Evolutionary conservation across 2,888 invertebrate genomes (phyloP).

Genomic region (Eledona agricola): DNA sequence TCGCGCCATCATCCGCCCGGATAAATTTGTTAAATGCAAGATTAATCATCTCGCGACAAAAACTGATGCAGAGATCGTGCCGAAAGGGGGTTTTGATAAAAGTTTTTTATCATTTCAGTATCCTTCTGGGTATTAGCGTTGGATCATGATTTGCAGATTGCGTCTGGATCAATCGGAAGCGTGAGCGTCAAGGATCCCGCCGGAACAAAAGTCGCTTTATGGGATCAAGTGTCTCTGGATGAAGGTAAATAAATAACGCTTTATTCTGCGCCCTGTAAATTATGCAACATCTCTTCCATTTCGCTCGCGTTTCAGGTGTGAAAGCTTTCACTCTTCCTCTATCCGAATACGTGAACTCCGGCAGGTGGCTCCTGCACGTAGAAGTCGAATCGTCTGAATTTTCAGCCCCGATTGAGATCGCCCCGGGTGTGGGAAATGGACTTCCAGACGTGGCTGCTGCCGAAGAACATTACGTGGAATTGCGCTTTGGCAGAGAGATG

Average conservation of each 20-base stretch:
- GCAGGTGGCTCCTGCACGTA: conserved; percentile 69
- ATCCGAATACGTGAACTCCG: conserved; percentile 67
- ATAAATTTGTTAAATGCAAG: conserved; percentile 11
- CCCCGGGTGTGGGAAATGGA: conserved; percentile 60
- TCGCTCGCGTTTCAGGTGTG: conserved; percentile 65
- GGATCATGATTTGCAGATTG: conserved; percentile 70
- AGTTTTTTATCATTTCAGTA: conserved; percentile 63
- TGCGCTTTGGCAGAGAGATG: conserved; percentile 73
- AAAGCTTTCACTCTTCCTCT: conserved; percentile 67
- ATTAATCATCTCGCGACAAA: conserved; percentile 14
- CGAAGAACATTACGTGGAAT: conserved; percentile 73
- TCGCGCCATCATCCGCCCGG: neutral
- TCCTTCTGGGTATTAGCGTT: conserved; percentile 73
- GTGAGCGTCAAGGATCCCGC: conserved; percentile 71
- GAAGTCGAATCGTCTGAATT: conserved; percentile 67
- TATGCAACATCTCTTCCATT: too few relatives aligned
- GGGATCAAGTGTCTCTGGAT: conserved; percentile 72
- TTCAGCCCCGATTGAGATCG: conserved; percentile 66
- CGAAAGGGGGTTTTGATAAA: conserved; percentile 13
- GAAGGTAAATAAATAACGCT: conserved; percentile 64
- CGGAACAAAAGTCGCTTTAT: conserved; percentile 72
- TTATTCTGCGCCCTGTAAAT: conserved; percentile 3
- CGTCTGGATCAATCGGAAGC: conserved; percentile 67
- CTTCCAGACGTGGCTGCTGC: conserved; percentile 70
- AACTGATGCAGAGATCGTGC: neutral